Evolutionary conservation across 2,113 vertebrate species (phyloP).

Genomic region (Myodes glareolus): DNA sequence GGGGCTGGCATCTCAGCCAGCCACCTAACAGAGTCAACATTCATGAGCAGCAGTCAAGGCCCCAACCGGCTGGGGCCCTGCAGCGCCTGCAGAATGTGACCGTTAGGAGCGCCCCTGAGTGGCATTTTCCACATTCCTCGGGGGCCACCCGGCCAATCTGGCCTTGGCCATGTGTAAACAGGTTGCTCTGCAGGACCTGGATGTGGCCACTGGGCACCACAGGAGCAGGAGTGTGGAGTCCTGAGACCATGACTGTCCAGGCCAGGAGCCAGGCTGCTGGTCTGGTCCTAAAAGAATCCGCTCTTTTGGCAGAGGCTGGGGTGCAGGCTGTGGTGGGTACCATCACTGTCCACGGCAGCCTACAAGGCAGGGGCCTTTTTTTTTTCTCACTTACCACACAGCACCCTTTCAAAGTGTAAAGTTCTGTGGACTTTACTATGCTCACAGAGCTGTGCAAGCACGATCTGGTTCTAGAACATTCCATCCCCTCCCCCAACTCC

Average conservation of each 20-base stretch:
- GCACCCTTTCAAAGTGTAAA: no score
- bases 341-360: neutral
- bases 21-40: slow-evolving; percentile 66
- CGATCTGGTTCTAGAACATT: neutral
- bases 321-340: neutral
- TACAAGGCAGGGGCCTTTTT: neutral
- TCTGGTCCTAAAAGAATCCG: neutral
- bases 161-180: neutral
- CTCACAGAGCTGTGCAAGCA: neutral
- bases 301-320: neutral
- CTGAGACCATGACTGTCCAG: neutral
- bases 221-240: neutral
- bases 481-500: neutral
- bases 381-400: neutral
- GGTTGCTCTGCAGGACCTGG: neutral
- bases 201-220: neutral
- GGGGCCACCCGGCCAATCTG: neutral
- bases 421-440: neutral
- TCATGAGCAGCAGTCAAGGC: slow-evolving; percentile 35
- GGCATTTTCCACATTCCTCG: slow-evolving; percentile 66
- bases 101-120: neutral
- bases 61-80: neutral
- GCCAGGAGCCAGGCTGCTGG: neutral
- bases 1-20: slow-evolving; percentile 19
- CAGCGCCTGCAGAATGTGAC: neutral